phyloP scores from a whole-genome alignment of 2,888 invertebrate genomes.

The Synergus itoensis region DNA sequence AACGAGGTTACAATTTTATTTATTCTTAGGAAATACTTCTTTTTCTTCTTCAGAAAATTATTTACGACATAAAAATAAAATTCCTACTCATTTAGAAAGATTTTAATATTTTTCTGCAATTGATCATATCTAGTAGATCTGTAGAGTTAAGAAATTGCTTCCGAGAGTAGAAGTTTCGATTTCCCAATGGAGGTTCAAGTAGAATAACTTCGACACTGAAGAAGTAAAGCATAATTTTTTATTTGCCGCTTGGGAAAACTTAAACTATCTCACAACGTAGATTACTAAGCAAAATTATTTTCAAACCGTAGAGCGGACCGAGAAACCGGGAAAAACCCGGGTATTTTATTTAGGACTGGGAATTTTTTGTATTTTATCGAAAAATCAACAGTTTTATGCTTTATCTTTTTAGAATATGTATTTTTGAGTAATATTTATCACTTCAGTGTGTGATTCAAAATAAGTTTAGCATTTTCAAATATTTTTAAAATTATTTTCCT shows the following conservation, averaged over 20 bases:
- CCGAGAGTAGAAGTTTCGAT: background rate
- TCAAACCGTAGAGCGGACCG: too few species aligned
- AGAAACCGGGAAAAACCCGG: too few species aligned
- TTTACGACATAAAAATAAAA: background rate
- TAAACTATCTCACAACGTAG: background rate
- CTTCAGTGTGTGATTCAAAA: too few species aligned
- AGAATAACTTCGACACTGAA: background rate
- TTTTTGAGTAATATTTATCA: too few species aligned
- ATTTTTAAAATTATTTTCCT: too few species aligned
- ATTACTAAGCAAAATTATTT: background rate
- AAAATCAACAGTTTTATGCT: too few species aligned
- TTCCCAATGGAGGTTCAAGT: background rate
- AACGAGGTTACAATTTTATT: constrained; percentile 17
- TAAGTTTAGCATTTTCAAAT: too few species aligned
- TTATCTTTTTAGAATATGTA: too few species aligned
- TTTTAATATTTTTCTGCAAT: background rate
- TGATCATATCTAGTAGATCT: background rate
- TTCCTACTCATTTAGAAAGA: background rate
- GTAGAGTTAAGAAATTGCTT: background rate
- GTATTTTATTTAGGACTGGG: too few species aligned
- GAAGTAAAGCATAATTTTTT: background rate
- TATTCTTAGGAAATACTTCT: background rate
- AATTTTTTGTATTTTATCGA: too few species aligned
- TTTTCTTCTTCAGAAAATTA: background rate
- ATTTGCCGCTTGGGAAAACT: background rate